phyloP scores from a whole-genome alignment of 2,113 vertebrate genomes.

The Takifugu flavidus region DNA sequence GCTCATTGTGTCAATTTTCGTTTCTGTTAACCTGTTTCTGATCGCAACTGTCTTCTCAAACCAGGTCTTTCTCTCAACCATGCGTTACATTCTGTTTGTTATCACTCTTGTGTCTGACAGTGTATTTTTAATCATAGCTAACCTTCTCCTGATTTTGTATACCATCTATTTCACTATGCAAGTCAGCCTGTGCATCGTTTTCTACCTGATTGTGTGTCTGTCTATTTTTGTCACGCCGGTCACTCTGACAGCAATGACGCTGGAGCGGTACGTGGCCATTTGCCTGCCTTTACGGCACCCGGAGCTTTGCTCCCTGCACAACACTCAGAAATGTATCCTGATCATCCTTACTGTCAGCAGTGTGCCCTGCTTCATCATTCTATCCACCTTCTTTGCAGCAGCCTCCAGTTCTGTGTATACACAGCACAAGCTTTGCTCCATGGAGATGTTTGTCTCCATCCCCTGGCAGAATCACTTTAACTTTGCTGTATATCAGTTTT shows the following conservation, averaged over 20 bases:
- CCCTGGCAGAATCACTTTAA: conserved; percentile 50
- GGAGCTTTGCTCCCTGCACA: conserved; percentile 37
- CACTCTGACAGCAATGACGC: conserved; percentile 54
- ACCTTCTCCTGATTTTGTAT: neutral
- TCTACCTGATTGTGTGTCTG: neutral
- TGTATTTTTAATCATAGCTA: conserved; percentile 6
- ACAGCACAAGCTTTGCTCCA: neutral
- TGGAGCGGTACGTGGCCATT: conserved; percentile 60
- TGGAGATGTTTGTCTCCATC: conserved; percentile 13
- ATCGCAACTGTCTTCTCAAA: conserved; percentile 47
- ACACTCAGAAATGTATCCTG: conserved; percentile 19
- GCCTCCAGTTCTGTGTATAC: neutral
- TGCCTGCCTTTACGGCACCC: conserved; percentile 54
- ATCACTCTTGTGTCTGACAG: conserved; percentile 49
- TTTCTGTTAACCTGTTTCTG: conserved; percentile 23
- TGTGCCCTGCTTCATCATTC: conserved; percentile 3
- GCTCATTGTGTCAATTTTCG: conserved; percentile 31
- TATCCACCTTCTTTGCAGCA: conserved; percentile 10
- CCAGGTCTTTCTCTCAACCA: conserved; percentile 24
- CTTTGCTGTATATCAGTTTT: conserved; percentile 26
- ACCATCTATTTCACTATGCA: neutral
- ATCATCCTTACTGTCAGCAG: conserved; percentile 41
- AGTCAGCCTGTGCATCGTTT: conserved; percentile 24
- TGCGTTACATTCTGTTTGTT: conserved; percentile 61
- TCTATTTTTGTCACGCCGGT: conserved; percentile 25